These are phyloP conservation scores for Trilocha varians DNA, from an alignment of 2,888 invertebrate genomes.

Conservation along the genomic window DNA sequence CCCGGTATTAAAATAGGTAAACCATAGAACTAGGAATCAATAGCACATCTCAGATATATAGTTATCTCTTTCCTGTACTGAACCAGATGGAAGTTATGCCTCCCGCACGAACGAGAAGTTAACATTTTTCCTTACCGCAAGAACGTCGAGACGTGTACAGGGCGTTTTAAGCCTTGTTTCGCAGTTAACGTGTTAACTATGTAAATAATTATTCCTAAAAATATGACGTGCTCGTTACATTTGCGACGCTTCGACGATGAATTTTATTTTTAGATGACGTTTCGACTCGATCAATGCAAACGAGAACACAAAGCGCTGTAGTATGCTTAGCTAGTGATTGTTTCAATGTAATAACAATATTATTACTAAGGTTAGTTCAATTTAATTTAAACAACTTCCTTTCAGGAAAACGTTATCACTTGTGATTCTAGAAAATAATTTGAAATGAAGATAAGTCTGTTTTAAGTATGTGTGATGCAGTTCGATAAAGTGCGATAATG, in stretches of 20 bases:
- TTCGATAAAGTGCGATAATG: conserved; percentile 19
- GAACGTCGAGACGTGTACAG: too few species aligned
- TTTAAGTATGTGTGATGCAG: background rate
- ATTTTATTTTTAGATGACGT: conserved; percentile 31
- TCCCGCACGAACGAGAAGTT: too few species aligned
- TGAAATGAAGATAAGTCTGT: background rate
- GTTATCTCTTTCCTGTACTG: too few species aligned
- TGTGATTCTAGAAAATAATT: background rate
- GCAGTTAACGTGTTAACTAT: too few species aligned
- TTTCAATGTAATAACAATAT: conserved; percentile 20
- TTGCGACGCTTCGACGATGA: conserved; percentile 1
- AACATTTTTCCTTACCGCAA: too few species aligned
- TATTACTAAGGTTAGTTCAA: background rate
- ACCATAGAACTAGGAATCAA: too few species aligned
- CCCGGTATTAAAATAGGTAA: too few species aligned
- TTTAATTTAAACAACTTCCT: background rate
- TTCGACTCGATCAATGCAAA: conserved; percentile 18
- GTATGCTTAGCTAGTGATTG: conserved; percentile 34
- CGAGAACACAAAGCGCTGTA: conserved; percentile 23
- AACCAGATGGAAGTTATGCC: too few species aligned
- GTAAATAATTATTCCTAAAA: background rate
- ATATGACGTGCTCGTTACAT: background rate
- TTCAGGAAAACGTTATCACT: background rate
- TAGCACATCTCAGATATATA: too few species aligned
- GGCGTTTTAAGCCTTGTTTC: too few species aligned